Base-by-base conservation (phyloP, 2,113 vertebrate genomes). In the Channa argus region DNA sequence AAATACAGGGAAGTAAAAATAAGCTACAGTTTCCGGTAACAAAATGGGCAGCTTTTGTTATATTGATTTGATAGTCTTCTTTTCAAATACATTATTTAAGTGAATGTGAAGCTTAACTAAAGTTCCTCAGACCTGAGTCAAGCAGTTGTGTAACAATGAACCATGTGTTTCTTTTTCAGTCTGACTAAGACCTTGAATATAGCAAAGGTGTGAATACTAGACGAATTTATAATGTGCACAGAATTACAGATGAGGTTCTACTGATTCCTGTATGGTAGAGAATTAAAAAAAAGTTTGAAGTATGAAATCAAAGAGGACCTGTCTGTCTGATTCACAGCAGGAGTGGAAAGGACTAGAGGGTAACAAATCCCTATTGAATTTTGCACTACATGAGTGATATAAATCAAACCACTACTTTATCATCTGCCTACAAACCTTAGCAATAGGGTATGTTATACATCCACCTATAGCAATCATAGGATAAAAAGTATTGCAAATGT, bases 231-330 rank as follows among this genome's bases (percentile, higher is more conserved):
- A 73, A 59, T 80, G 38, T 71, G 52, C 36, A 24, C n/a, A 64
- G 33, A 63, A 37, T 39, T 37, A 36, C 53, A 80, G 52, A 24
- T 24, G 24, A 24, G 24, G 24, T 24, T 24, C 24, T 24, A 24
- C 24, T 24, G 24, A 24, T 24, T 24, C 24, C 24, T 24, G 24
- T 24, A 24, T 24, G 24, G 24, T 24, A 24, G 24, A 24, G 24
- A 24, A 24, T 24, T 24, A 24, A 24, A 24, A 24, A 45, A n/a
- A 15, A 61, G 5, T 55, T 36, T 53, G 5, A 8, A 63, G 41
- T 50, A 52, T 77, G 36, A 68, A 69, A 70, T 82, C 34, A 82
- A 68, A 73, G 59, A 56, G 15, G 39, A 72, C 38, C 53, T 75
- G 56, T 54, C 44, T 53, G 44, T 62, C 43, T 62, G 49, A 24